Conservation (phyloP, 2,888 invertebrate genomes). For the Buathra laborator region DNA sequence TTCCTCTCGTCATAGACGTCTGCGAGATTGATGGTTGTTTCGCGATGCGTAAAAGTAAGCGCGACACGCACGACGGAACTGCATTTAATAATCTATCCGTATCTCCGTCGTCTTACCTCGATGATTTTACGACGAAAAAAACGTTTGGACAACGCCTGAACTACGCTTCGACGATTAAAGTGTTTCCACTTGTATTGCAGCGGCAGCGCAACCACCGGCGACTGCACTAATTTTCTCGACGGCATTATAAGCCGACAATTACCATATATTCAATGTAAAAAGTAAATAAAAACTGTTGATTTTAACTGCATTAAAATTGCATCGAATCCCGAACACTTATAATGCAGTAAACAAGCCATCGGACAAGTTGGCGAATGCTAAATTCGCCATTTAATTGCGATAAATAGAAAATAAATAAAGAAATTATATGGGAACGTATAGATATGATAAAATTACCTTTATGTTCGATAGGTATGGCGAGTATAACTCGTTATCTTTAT, state of each 20-base stretch:
- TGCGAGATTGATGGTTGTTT: conserved; percentile 49
- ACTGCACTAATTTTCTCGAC: conserved; percentile 41
- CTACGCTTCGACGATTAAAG: conserved; percentile 32
- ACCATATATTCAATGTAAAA: conserved; percentile 2
- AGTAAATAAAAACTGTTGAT: neutral
- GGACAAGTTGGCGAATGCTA: neutral
- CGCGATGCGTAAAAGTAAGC: conserved; percentile 46
- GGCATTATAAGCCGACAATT: neutral
- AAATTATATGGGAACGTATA: neutral
- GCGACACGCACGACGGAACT: conserved; percentile 50
- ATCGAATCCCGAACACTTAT: neutral
- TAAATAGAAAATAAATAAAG: neutral
- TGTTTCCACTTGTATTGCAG: conserved; percentile 15
- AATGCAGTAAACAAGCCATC: neutral
- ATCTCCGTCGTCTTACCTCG: conserved; percentile 12
- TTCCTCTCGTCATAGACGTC: neutral
- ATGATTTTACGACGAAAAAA: conserved; percentile 54
- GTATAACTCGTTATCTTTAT: conserved; percentile 15
- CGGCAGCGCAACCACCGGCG: conserved; percentile 17
- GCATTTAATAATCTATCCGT: conserved; percentile 43
- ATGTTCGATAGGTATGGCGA: neutral
- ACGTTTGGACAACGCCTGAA: conserved; percentile 3
- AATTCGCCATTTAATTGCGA: conserved; percentile 1
- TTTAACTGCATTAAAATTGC: conserved; percentile 31
- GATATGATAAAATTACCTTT: neutral